A percentile compares a stretch with the other conserved stretches of the same genome.
phyloP scores from a whole-genome alignment of 1,140 invertebrate genomes.

The Phthorimaea operculella region DNA sequence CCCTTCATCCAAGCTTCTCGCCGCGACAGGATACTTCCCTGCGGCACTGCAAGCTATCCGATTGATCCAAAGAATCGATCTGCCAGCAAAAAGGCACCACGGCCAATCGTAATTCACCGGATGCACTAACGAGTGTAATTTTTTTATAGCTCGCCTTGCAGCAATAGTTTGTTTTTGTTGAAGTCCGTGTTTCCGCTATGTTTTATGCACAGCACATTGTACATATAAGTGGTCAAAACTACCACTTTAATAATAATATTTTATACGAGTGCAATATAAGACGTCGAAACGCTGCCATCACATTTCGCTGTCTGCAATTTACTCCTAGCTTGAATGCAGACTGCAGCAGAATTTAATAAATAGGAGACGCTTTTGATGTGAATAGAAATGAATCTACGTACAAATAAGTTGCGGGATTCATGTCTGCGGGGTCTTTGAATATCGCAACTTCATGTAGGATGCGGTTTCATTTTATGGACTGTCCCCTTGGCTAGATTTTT shows the following conservation, averaged over 20 bases:
- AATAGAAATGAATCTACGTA: conserved; percentile 9
- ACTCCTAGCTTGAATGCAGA: conserved; percentile 5
- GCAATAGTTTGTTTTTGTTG: conserved; percentile 51
- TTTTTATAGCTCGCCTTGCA: conserved; percentile 45
- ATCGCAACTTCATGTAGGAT: conserved; percentile 8
- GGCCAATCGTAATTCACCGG: conserved; percentile 60
- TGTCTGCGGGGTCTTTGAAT: not conserved
- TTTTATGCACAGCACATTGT: conserved; percentile 16
- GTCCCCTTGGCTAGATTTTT: conserved; percentile 5
- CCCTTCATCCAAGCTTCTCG: conserved; percentile 22
- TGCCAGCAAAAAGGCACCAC: conserved; percentile 42
- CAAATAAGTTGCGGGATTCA: not conserved
- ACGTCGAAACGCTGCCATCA: not conserved
- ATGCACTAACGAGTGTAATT: conserved; percentile 63
- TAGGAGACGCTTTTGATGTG: conserved; percentile 21
- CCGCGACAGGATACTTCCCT: conserved; percentile 49
- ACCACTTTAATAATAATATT: too few species aligned
- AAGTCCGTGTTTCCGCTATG: conserved; percentile 37
- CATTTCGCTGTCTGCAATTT: conserved; percentile 12
- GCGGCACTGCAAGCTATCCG: conserved; percentile 37
- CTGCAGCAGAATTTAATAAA: conserved; percentile 19
- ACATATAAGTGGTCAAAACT: conserved; percentile 8
- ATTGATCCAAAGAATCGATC: conserved; percentile 47
- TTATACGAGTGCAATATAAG: too few species aligned
- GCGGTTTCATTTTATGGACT: not conserved